Evolutionary conservation across 2,113 vertebrate species (phyloP).

Genomic region (Ctenodactylus gundi): DNA sequence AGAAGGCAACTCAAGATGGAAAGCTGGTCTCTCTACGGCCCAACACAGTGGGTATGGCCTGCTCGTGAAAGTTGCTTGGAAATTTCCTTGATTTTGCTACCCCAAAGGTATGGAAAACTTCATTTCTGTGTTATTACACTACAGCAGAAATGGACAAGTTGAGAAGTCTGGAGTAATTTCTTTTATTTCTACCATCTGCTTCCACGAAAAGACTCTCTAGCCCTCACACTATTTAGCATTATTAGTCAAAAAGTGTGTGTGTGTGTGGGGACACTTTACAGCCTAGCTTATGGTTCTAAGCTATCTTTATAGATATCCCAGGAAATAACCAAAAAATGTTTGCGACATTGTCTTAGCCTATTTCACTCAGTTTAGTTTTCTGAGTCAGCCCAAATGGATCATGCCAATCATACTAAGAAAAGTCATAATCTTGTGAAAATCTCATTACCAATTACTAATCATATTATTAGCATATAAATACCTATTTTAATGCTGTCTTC

Average conservation of each 20-base stretch:
- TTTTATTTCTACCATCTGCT: background rate
- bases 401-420: background rate
- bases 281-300: no score
- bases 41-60: background rate
- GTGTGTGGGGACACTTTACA: no score
- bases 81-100: background rate
- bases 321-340: background rate
- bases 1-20: background rate
- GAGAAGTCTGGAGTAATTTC: background rate
- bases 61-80: background rate
- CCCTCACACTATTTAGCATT: background rate
- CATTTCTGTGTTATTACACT: background rate
- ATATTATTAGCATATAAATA: background rate
- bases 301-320: background rate
- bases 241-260: no score
- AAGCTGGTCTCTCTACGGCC: accelerated
- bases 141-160: background rate
- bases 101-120: background rate
- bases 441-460: background rate
- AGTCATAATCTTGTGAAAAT: background rate
- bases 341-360: background rate
- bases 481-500: background rate
- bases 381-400: background rate
- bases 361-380: background rate
- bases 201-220: background rate